A percentile compares a stretch with the other conserved stretches of the same genome.
Conservation (phyloP, 2,888 invertebrate species). For the Drosophila testacea region DNA sequence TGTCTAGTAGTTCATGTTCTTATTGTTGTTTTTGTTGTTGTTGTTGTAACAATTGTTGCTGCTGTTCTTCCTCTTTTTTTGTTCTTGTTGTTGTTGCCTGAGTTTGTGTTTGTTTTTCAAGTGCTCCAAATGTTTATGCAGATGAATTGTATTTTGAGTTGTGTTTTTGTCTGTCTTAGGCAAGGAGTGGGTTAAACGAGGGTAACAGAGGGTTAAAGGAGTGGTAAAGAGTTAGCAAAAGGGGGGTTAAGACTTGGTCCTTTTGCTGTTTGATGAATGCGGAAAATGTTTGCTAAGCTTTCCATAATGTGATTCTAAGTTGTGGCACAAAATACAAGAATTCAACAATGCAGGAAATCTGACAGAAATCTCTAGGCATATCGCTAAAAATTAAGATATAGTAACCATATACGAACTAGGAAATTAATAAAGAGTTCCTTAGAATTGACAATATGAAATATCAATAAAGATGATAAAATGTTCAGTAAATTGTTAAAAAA, state of each 20-base stretch:
- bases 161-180: conserved; percentile 66
- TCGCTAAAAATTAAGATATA: conserved; percentile 8
- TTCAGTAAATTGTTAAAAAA: too few species aligned
- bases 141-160: conserved; percentile 80
- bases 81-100: conserved; percentile 38
- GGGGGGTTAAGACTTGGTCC: conserved; percentile 19
- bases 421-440: too few species aligned
- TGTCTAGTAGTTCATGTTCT: conserved; percentile 18
- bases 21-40: conserved; percentile 24
- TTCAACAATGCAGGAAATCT: neutral
- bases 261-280: conserved; percentile 67
- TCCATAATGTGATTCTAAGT: conserved; percentile 61
- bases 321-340: conserved; percentile 26
- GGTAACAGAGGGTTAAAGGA: neutral
- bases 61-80: conserved; percentile 29
- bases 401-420: conserved; percentile 17
- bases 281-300: conserved; percentile 70
- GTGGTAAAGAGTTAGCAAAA: conserved; percentile 12
- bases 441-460: too few species aligned
- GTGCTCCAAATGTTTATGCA: conserved; percentile 80
- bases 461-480: too few species aligned
- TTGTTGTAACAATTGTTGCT: conserved; percentile 44
- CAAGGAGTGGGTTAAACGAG: neutral
- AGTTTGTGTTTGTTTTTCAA: conserved; percentile 71
- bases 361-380: conserved; percentile 23